Evolutionary conservation across 2,113 vertebrate species (phyloP).

Genomic region (Lontra canadensis): DNA sequence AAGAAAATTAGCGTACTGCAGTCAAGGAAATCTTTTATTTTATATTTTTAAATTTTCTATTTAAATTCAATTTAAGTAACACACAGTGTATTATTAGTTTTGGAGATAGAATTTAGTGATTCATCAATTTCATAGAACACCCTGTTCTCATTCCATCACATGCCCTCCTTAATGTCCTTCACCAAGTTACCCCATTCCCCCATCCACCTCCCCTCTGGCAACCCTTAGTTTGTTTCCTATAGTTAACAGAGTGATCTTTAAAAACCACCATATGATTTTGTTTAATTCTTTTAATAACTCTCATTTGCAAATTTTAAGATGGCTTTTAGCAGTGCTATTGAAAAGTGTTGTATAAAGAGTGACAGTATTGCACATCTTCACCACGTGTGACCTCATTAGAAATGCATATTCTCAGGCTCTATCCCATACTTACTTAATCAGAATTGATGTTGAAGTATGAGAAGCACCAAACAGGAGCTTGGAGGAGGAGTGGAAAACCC

Average conservation of each 20-base stretch:
- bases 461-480: neutral
- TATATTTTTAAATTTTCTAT: neutral
- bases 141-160: neutral
- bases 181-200: neutral
- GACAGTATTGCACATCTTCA: accelerated
- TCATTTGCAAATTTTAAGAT: neutral
- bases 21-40: neutral
- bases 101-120: neutral
- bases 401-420: neutral
- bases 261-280: neutral
- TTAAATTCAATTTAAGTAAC: neutral
- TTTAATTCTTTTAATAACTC: neutral
- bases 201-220: neutral
- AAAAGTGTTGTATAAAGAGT: neutral
- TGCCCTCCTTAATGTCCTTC: neutral
- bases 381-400: neutral
- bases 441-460: neutral
- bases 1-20: neutral
- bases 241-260: neutral
- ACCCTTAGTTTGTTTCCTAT: neutral
- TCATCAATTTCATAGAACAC: neutral
- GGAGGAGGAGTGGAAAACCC: neutral
- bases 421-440: neutral
- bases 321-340: neutral
- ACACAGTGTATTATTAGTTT: neutral